Evolutionary conservation across 92 coral and sea anemone genomes (phyloP).

Genomic region (Porites divaricata): DNA sequence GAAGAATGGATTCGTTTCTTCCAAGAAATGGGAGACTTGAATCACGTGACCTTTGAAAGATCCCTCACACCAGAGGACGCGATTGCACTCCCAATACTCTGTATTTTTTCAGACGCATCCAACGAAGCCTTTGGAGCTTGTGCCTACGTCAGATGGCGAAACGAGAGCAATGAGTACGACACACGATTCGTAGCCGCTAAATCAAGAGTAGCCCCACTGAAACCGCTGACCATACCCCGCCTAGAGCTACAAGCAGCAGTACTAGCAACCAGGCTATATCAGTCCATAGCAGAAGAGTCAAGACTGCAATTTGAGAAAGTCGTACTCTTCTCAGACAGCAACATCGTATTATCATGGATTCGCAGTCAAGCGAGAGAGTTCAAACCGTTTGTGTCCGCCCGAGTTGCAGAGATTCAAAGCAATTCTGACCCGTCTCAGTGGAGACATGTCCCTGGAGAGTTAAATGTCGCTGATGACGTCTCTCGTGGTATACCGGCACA

Average conservation of each 20-base stretch:
- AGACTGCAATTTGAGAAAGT: slow-evolving; percentile 50
- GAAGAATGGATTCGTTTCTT: slow-evolving; percentile 58
- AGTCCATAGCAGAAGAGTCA: slow-evolving; percentile 56
- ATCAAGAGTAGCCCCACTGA: slow-evolving; percentile 55
- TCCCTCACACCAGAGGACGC: slow-evolving; percentile 28
- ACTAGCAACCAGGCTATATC: slow-evolving; percentile 35
- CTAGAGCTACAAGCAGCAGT: slow-evolving; percentile 51
- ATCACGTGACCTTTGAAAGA: slow-evolving; percentile 58
- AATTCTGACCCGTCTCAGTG: slow-evolving; percentile 53
- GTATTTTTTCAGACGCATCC: slow-evolving; percentile 69
- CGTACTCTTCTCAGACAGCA: slow-evolving; percentile 58
- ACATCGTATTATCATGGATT: slow-evolving; percentile 54
- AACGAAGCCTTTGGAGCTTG: slow-evolving; percentile 60
- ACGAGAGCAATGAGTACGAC: neutral
- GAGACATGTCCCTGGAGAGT: slow-evolving; percentile 58
- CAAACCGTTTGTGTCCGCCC: slow-evolving; percentile 59
- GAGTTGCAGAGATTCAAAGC: slow-evolving; percentile 46
- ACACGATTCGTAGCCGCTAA: slow-evolving; percentile 43
- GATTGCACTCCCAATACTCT: slow-evolving; percentile 46
- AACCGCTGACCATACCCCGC: slow-evolving; percentile 34
- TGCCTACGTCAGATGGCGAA: slow-evolving; percentile 47
- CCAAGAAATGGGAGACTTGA: slow-evolving; percentile 63
- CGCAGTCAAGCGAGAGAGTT: slow-evolving; percentile 51
- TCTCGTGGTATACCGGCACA: slow-evolving; percentile 49
- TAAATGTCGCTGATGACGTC: slow-evolving; percentile 55